Percentiles rank a stretch among this genome's conserved stretches.
These are phyloP conservation scores for Crioceris asparagi DNA, from an alignment of 2,888 invertebrate genomes.

Conservation along the genomic window DNA sequence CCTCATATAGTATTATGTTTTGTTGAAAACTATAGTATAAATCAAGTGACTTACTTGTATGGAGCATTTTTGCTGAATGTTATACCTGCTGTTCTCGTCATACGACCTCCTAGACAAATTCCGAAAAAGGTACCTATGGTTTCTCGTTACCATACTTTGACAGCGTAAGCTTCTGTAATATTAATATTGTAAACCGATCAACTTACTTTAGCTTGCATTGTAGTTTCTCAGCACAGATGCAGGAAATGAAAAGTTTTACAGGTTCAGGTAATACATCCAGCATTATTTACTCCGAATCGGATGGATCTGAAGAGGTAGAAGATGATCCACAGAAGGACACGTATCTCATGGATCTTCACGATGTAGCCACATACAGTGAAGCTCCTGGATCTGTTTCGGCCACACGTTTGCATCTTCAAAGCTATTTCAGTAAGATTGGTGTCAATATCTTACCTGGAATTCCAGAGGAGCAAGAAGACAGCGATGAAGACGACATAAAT, in stretches of 20 bases:
- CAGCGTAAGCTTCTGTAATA: constrained; percentile 18
- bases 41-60: constrained; percentile 18
- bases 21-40: constrained; percentile 12
- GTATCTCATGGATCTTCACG: not conserved
- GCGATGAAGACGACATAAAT: constrained; percentile 19
- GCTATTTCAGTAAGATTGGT: constrained; percentile 21
- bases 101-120: constrained; percentile 10
- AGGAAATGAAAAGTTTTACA: constrained; percentile 15
- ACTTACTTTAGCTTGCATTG: not conserved
- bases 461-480: constrained; percentile 23
- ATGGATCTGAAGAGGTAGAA: constrained; percentile 3
- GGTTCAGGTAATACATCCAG: constrained; percentile 9
- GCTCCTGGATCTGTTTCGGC: constrained; percentile 5
- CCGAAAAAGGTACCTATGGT: constrained; percentile 8
- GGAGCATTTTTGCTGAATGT: constrained; percentile 22
- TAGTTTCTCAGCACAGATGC: constrained; percentile 11
- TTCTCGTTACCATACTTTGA: constrained; percentile 20
- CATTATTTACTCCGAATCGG: constrained; percentile 6
- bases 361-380: not conserved
- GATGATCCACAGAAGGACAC: not conserved
- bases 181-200: not conserved
- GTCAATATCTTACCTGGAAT: constrained; percentile 25
- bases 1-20: constrained; percentile 21
- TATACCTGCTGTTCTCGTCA: constrained; percentile 19
- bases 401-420: constrained; percentile 15